phyloP scores from a whole-genome alignment of 2,888 invertebrate genomes.

The Onthophagus sagittarius region DNA sequence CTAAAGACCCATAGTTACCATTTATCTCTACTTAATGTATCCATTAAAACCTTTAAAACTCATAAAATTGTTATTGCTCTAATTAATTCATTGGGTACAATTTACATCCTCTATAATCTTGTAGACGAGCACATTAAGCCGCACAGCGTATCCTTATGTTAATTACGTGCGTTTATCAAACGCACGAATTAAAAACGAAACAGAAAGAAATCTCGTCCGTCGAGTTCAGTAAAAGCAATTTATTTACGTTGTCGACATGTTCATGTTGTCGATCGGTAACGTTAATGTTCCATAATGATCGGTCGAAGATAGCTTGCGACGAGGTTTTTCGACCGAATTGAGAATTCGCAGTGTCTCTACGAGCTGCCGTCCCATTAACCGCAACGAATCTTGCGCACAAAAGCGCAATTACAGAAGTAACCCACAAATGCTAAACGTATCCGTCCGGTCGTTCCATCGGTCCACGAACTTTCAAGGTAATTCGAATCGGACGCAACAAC shows the following conservation, averaged over 20 bases:
- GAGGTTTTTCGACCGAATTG: not conserved
- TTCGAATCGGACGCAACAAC: constrained; percentile 35
- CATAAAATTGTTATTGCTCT: not conserved
- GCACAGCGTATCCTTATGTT: not conserved
- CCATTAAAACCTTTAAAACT: not conserved
- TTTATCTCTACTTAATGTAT: not conserved
- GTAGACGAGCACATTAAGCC: not conserved
- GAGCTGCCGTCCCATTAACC: not conserved
- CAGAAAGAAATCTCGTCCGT: not conserved
- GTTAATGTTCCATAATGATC: not conserved
- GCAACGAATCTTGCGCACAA: not conserved
- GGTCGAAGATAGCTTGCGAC: not conserved
- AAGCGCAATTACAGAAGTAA: not conserved
- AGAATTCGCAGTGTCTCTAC: not conserved
- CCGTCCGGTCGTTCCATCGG: constrained; percentile 26
- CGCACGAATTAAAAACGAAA: not conserved
- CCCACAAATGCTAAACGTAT: not conserved
- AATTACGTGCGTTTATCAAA: not conserved
- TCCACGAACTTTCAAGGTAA: constrained; percentile 47
- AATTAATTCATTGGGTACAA: not conserved
- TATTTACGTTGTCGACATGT: not conserved
- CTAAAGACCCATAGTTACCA: not conserved
- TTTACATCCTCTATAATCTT: not conserved
- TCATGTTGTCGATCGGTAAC: not conserved
- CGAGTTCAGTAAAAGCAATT: not conserved